Conservation (phyloP, 2,113 vertebrate species). For the Dipodomys spectabilis region DNA sequence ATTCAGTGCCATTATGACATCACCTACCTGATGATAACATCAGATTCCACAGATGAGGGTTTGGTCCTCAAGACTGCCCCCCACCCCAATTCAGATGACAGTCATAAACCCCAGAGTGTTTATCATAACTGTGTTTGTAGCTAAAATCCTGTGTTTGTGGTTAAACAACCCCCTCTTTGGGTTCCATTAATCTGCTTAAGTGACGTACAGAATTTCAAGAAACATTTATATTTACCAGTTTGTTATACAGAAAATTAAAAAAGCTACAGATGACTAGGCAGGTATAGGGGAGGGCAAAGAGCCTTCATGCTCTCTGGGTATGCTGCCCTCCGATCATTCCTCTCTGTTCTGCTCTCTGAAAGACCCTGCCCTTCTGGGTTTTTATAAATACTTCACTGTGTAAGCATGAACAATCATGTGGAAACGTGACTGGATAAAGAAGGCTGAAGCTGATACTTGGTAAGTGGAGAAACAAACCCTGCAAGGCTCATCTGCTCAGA, state of each 20-base stretch:
- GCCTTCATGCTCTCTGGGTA: background rate
- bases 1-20: background rate
- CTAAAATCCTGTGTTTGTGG: background rate
- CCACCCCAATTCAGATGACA: background rate
- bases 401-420: background rate
- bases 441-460: background rate
- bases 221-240: background rate
- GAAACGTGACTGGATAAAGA: background rate
- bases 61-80: background rate
- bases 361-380: background rate
- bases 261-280: background rate
- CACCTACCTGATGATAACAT: background rate
- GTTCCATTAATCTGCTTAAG: background rate
- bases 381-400: background rate
- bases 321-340: too few relatives aligned
- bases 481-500: background rate
- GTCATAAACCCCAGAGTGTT: too few relatives aligned
- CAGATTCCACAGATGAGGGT: background rate
- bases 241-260: background rate
- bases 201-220: background rate
- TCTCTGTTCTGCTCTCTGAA: too few relatives aligned
- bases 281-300: background rate
- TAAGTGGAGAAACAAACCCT: too few relatives aligned
- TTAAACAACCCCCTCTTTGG: background rate
- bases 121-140: background rate